These are phyloP conservation scores for Dicycla oo DNA, from an alignment of 2,888 invertebrate species.

Conservation along the genomic window DNA sequence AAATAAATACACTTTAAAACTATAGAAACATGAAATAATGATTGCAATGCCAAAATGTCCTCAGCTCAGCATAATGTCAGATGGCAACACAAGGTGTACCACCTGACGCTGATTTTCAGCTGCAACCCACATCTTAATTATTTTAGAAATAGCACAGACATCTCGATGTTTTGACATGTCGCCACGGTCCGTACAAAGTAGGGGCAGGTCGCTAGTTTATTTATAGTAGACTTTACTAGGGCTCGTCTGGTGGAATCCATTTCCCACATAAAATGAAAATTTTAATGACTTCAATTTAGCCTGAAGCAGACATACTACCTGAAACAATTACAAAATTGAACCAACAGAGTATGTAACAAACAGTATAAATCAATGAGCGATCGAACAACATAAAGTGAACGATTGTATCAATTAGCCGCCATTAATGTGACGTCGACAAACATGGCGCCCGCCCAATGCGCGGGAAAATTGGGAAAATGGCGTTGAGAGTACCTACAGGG, in stretches of 20 bases:
- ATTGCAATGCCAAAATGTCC: too few relatives aligned
- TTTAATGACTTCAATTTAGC: background rate
- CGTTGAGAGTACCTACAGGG: background rate
- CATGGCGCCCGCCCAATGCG: constrained; percentile 62
- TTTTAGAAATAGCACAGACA: background rate
- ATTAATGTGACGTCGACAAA: constrained; percentile 66
- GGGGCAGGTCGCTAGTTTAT: background rate
- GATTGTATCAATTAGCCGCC: constrained; percentile 67
- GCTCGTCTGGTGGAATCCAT: background rate
- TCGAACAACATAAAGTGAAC: constrained; percentile 29
- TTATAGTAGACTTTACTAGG: too few relatives aligned
- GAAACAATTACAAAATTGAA: constrained; percentile 17
- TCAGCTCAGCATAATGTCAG: too few relatives aligned
- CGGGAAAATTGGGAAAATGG: constrained; percentile 52
- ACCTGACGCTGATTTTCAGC: too few relatives aligned
- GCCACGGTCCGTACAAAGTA: background rate
- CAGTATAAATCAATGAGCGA: constrained; percentile 46
- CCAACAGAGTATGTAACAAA: constrained; percentile 29
- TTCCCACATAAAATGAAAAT: background rate
- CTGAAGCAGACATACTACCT: background rate
- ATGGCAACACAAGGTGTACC: too few relatives aligned
- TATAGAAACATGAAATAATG: too few relatives aligned
- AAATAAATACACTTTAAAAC: too few relatives aligned
- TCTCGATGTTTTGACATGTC: background rate
- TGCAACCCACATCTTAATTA: too few relatives aligned